A percentile compares a stretch with the other conserved stretches of the same genome.
Evolutionary conservation across 2,797 vertebrate genomes (phyloP).

Genomic region (Xiphophorus birchmanni): DNA sequence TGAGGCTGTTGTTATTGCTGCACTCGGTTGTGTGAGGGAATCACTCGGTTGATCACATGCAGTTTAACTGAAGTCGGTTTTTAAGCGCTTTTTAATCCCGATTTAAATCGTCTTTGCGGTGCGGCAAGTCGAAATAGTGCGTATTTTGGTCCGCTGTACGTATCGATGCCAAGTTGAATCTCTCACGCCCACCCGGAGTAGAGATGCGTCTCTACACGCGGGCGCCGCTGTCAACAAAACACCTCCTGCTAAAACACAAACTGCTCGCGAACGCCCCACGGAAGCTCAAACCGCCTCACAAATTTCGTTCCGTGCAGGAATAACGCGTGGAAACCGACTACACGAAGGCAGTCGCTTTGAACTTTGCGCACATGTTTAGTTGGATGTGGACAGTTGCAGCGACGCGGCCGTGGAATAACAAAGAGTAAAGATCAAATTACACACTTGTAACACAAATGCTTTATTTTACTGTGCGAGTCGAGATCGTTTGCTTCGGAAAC

Average conservation of each 20-base stretch:
- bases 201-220: slow-evolving; percentile 70
- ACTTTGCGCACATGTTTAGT: slow-evolving; percentile 69
- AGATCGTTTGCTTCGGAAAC: not conserved
- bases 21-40: slow-evolving; percentile 10
- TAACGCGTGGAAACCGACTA: not conserved
- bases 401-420: slow-evolving; percentile 71
- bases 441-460: slow-evolving; percentile 10
- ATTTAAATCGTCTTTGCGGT: not conserved
- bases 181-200: slow-evolving; percentile 78
- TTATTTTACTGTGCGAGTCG: not conserved
- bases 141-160: slow-evolving; percentile 28
- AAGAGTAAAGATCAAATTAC: slow-evolving; percentile 77
- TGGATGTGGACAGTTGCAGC: slow-evolving; percentile 51
- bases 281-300: not conserved
- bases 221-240: slow-evolving; percentile 76
- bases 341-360: slow-evolving; percentile 19
- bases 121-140: not conserved
- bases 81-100: not conserved
- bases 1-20: slow-evolving; percentile 59
- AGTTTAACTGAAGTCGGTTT: slow-evolving; percentile 19
- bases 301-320: rapidly evolving
- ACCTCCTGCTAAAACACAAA: slow-evolving; percentile 30
- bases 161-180: slow-evolving; percentile 57
- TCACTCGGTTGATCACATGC: not conserved
- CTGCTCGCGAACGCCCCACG: not conserved